phyloP scores from a whole-genome alignment of 2,888 invertebrate species.

The Drosophila falleni region DNA sequence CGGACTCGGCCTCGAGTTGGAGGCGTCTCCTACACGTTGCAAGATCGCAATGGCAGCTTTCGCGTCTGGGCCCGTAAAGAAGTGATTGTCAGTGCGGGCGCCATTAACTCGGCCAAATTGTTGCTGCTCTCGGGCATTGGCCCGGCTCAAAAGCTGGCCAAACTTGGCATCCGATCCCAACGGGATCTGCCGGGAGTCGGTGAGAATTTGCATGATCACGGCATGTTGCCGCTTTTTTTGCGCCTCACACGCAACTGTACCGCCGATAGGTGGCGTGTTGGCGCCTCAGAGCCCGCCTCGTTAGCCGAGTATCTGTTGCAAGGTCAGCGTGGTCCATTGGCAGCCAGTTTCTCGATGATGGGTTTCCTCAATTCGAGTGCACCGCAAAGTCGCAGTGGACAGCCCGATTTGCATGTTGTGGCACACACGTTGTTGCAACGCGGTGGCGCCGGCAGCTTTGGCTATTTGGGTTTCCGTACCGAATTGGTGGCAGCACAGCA shows the following conservation, averaged over 20 bases:
- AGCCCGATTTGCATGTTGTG: constrained; percentile 88
- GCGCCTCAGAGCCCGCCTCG: constrained; percentile 55
- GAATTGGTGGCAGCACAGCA: constrained; percentile 56
- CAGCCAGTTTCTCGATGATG: constrained; percentile 86
- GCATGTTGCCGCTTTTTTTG: constrained; percentile 87
- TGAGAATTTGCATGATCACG: constrained; percentile 92
- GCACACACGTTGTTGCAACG: constrained; percentile 74
- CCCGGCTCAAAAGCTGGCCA: constrained; percentile 27
- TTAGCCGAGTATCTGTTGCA: constrained; percentile 72
- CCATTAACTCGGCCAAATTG: constrained; percentile 81
- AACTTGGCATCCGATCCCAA: constrained; percentile 48
- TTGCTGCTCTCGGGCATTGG: constrained; percentile 82
- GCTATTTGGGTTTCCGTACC: constrained; percentile 59
- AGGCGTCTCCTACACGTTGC: constrained; percentile 54
- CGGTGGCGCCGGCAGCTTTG: constrained; percentile 56
- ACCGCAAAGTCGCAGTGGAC: constrained; percentile 30
- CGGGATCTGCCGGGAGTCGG: constrained; percentile 86
- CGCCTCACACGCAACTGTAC: constrained; percentile 69
- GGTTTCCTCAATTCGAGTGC: constrained; percentile 86
- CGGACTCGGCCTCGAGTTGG: too few relatives aligned
- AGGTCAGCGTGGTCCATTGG: constrained; percentile 58
- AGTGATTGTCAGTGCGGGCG: constrained; percentile 53
- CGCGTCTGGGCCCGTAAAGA: constrained; percentile 43
- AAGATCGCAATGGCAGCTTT: constrained; percentile 22
- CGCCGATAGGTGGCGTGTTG: neutral